Evolutionary conservation across 2,888 invertebrate genomes (phyloP).

Genomic region (Griposia aprilina): DNA sequence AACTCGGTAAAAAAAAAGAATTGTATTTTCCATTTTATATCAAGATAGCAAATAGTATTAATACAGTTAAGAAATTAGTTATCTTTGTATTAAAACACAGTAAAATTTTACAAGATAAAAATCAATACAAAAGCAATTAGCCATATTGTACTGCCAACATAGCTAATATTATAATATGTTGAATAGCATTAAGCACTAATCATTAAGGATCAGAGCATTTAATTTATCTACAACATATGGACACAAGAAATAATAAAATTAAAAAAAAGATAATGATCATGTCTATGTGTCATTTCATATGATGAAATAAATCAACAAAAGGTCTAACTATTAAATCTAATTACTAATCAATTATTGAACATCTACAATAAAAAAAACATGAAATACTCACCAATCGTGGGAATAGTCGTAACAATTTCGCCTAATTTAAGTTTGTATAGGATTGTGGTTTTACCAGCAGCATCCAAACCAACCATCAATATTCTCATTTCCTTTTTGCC

Average conservation of each 20-base stretch:
- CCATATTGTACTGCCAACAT: conserved; percentile 33
- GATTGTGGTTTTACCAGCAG: conserved; percentile 99
- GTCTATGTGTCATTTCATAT: background rate
- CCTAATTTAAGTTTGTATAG: conserved; percentile 99
- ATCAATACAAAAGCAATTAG: conserved; percentile 49
- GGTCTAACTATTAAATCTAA: conserved; percentile 8
- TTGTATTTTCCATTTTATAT: background rate
- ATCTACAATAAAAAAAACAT: conserved; percentile 14
- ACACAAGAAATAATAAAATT: background rate
- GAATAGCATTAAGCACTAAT: conserved; percentile 4
- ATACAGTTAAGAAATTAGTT: conserved; percentile 29
- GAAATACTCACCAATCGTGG: conserved; percentile 97
- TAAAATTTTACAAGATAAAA: conserved; percentile 37
- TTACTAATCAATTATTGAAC: conserved; percentile 12
- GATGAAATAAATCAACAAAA: conserved; percentile 39
- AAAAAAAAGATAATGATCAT: background rate
- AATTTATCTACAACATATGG: conserved; percentile 22
- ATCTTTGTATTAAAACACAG: conserved; percentile 22
- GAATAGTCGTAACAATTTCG: conserved; percentile 99
- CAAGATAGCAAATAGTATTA: conserved; percentile 15
- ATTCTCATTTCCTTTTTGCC: conserved; percentile 99
- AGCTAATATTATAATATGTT: conserved; percentile 8
- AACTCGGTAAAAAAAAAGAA: background rate
- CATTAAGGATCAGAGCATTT: conserved; percentile 3
- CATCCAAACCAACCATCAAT: conserved; percentile 99